Evolutionary conservation across 1,140 invertebrate genomes (phyloP), one percentile per base, ranked within the genome.

Genomic region (Megalopta genalis): DNA sequence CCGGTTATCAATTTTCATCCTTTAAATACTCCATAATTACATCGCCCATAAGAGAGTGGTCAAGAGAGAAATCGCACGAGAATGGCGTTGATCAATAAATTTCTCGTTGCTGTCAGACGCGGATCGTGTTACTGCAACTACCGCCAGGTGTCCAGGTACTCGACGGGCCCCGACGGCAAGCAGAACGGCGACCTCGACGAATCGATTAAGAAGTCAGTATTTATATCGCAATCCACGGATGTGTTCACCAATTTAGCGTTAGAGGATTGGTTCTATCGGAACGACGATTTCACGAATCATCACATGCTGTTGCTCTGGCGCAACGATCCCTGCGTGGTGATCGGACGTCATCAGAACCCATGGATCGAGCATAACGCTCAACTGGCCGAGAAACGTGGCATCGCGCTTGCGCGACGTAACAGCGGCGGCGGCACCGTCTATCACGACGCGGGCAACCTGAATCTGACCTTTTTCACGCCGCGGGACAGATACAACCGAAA

Each of bases 401-500:
- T 98, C 63, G 91, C 94, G 3, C 85, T 99, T 23, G 98, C 96
- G 1, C 94, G 99, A 68, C 94, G 98, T 25, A 97, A 98, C 88
- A 99, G 98, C 92, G 98, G 98, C n/a, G 99, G 99, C 76, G 98
- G 98, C 14, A 97, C 98, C 23, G 98, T 99, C 25, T 99, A 98
- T 92, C 98, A 99, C 92, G 99, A 99, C 92, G 88, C 94, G 79
- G 98, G 98, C 60, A 99, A 99, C 93, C 92, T 99, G 0, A 99
- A 99, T 93, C 94, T 98, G 68, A 96, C 97, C 0, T 99, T 99
- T 91, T 97, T 99, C 83, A 96, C 96, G 5, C 94, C 95, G 0
- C 94, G 95, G 84, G 94, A 96, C 82, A 93, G 94, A 65, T 98
- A 98, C 90, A 95, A 98, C 90, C 93, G 97, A 77, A 96, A 95